Percentiles rank a stretch among this genome's conserved stretches.
phyloP scores from a whole-genome alignment of 2,888 invertebrate species.

The Bembecia ichneumoniformis region DNA sequence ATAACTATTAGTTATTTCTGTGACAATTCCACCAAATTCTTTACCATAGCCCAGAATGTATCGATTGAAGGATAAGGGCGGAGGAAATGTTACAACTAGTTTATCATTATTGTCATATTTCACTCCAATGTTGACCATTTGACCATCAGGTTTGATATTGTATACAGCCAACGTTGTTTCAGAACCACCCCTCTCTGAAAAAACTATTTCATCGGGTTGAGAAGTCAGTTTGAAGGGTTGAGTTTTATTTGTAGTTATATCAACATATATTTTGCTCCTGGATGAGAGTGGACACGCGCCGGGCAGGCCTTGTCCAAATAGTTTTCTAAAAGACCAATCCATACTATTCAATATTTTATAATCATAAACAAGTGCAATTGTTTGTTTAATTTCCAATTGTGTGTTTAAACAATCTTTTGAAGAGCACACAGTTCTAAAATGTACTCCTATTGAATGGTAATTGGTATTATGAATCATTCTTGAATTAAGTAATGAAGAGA shows the following conservation, averaged over 20 bases:
- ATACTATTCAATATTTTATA: conserved; percentile 75
- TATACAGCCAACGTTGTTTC: conserved; percentile 79
- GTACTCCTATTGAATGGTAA: conserved; percentile 91
- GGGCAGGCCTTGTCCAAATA: conserved; percentile 89
- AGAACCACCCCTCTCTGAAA: conserved; percentile 79
- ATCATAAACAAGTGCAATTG: conserved; percentile 91
- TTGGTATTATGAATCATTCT: conserved; percentile 92
- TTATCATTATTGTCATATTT: conserved; percentile 59
- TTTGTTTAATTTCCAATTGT: conserved; percentile 85
- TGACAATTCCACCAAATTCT: conserved; percentile 90
- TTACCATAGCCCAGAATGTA: conserved; percentile 92
- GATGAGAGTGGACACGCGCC: conserved; percentile 87
- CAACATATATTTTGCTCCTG: conserved; percentile 85
- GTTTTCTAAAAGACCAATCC: conserved; percentile 89
- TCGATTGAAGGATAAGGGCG: conserved; percentile 83
- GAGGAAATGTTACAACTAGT: conserved; percentile 65
- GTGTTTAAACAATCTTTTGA: conserved; percentile 72
- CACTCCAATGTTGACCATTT: conserved; percentile 80
- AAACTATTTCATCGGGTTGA: conserved; percentile 68
- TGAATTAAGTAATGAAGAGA: conserved; percentile 90
- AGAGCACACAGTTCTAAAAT: conserved; percentile 85
- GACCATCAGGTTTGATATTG: conserved; percentile 69
- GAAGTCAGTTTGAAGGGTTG: conserved; percentile 77
- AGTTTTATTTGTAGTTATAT: conserved; percentile 76
- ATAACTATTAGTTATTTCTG: conserved; percentile 86